Evolutionary conservation across 2,888 invertebrate species (phyloP).

Genomic region (Apodemia duryi): DNA sequence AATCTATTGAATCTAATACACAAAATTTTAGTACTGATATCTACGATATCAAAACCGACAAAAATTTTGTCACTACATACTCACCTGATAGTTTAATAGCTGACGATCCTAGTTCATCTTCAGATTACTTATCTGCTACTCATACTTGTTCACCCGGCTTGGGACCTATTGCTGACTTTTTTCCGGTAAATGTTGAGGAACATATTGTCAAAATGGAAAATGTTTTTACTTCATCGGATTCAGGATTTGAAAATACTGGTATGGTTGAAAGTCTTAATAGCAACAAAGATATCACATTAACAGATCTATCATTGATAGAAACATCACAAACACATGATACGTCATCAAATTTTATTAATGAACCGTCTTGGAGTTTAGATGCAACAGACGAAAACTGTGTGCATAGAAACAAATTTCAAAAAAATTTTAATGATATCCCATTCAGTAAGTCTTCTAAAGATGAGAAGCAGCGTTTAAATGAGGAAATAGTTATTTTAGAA

Average conservation of each 20-base stretch:
- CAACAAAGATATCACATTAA: slow-evolving; percentile 58
- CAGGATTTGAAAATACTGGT: slow-evolving; percentile 67
- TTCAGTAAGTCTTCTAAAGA: slow-evolving; percentile 65
- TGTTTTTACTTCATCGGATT: slow-evolving; percentile 62
- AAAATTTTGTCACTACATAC: slow-evolving; percentile 45
- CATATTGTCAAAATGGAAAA: slow-evolving; percentile 60
- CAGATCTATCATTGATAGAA: slow-evolving; percentile 63
- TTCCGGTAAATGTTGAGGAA: slow-evolving; percentile 53
- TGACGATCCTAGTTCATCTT: slow-evolving; percentile 65
- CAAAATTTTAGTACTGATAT: not conserved
- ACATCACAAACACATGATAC: slow-evolving; percentile 33
- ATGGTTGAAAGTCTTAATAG: slow-evolving; percentile 57
- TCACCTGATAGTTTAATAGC: slow-evolving; percentile 64
- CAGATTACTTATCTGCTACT: slow-evolving; percentile 65
- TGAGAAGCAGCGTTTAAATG: slow-evolving; percentile 81
- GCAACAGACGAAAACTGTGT: slow-evolving; percentile 34
- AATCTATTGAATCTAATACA: not conserved
- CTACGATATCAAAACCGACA: slow-evolving; percentile 33
- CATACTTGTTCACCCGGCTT: slow-evolving; percentile 54
- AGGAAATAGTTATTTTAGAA: slow-evolving; percentile 81
- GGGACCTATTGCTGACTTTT: slow-evolving; percentile 39
- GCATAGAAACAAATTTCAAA: slow-evolving; percentile 33
- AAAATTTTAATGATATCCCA: slow-evolving; percentile 38
- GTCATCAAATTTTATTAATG: slow-evolving; percentile 8
- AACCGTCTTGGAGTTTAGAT: slow-evolving; percentile 32